Base-by-base conservation (phyloP, 2,113 vertebrate genomes). In the Agapornis roseicollis region DNA sequence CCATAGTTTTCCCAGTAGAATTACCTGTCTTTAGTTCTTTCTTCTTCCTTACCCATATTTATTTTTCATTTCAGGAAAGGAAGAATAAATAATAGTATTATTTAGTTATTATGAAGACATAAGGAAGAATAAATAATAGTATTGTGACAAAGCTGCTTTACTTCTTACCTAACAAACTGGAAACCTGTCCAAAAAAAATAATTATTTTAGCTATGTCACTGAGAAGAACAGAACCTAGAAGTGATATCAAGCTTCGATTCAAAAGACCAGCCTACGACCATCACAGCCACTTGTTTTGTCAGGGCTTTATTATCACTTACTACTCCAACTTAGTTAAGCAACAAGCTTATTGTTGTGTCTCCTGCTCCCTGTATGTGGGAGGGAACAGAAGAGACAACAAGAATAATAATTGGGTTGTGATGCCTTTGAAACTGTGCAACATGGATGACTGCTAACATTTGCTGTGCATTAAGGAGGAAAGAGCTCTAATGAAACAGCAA, bases 71-170 rank as follows among this genome's bases (percentile, higher is more conserved):
- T 93, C 50, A 74, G n/a, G n/a, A n/a, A n/a, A 74, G 56, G 33
- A 79, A 79, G 66, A 91, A 76, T n/a, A 71, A 94, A 76, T 41
- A 79, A 85, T n/a, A n/a, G n/a, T n/a, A n/a, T n/a, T n/a, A n/a
- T n/a, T n/a, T n/a, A n/a, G n/a, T n/a, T n/a, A n/a, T n/a, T n/a
- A n/a, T n/a, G n/a, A n/a, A n/a, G n/a, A n/a, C n/a, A n/a, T n/a
- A n/a, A 74, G 56, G 33, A 79, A 79, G 66, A 91, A 76, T n/a
- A 71, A 94, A 76, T 41, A 79, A 85, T 10, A 9, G 17, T 13
- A 65, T 17, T 65, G 13, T n/a, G 72, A 69, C 11, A 82, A 81
- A 92, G 27, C 17, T 80, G 52, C 53, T 90, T 89, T 42, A 69
- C 7, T 85, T 66, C 58, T 68, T 37, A 84, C 19, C 20, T 31